Evolutionary conservation across 2,797 vertebrate species (phyloP), one percentile per base, ranked within the genome.

Genomic region (Knipowitschia caucasica): DNA sequence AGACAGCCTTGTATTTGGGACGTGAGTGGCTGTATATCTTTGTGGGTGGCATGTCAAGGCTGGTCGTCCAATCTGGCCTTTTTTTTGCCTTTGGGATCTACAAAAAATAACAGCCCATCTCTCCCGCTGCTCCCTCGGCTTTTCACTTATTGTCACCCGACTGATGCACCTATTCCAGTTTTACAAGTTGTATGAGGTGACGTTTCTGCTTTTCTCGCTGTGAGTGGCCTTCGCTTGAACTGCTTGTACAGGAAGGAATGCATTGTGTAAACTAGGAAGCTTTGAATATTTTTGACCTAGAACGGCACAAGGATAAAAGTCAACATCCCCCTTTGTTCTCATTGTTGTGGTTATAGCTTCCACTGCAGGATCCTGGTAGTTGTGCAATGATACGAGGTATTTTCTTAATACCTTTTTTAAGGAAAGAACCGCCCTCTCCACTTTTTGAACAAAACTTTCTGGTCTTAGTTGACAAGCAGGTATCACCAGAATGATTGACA

Each of bases 101-200:
- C 56, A 60, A 54, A 67, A 64, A 67, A 47, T 18, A 33, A 51
- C 18, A 45, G 62, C 45, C 56, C 64, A 65, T 77, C 60, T 77
- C 65, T 30, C 64, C 39, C 43, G 47, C 26, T n/a, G 24, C 5
- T 73, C 68, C 65, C 69, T 71, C 7, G 62, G 64, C 49, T 10
- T 24, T 53, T 51, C 21, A 42, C 64, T 59, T 39, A 53, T 58
- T 51, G 64, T 30, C 47, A 31, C 50, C 27, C 10, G n/a, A 53
- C 50, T 55, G 49, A 51, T 55, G 60, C 62, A 42, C 51, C 34
- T 64, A 53, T 44, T 40, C 47, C 50, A 29, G 56, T 62, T 53
- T 59, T 64, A 68, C 50, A 46, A 31, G 46, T 56, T 45, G 53
- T 51, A 50, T 67, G 35, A 56, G 24, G 23, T 56, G 43, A 7